Conservation (phyloP, 92 coral and sea anemone genomes). For the Phenganax subtilis region DNA sequence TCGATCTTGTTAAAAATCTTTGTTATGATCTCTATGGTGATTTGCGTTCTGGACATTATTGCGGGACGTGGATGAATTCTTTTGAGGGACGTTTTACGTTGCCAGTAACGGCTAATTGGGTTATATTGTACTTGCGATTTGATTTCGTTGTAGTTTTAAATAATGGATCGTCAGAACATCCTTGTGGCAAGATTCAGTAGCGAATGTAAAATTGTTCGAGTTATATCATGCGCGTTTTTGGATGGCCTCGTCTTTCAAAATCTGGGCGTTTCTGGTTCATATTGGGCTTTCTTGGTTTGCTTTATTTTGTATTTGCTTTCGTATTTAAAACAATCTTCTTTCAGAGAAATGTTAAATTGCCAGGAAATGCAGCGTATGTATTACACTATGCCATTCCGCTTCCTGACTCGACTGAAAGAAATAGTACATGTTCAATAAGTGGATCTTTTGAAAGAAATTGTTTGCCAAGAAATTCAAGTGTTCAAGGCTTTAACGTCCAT, state of each 20-base stretch:
- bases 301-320: neutral
- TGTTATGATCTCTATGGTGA: too few relatives aligned
- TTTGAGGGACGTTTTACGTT: too few relatives aligned
- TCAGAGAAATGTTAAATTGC: neutral
- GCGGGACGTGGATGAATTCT: too few relatives aligned
- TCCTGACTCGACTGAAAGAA: neutral
- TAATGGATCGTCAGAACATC: too few relatives aligned
- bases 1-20: too few relatives aligned
- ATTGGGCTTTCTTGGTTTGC: neutral
- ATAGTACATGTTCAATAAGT: neutral
- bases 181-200: too few relatives aligned
- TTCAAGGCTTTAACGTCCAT: constrained; percentile 18
- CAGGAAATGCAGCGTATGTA: neutral
- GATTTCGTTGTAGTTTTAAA: too few relatives aligned
- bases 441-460: neutral
- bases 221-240: neutral
- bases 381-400: neutral
- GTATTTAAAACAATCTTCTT: neutral
- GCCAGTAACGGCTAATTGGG: too few relatives aligned
- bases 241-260: constrained; percentile 2
- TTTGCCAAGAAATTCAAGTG: neutral
- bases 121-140: too few relatives aligned
- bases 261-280: neutral
- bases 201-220: neutral
- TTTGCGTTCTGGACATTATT: too few relatives aligned